Evolutionary conservation across 2,113 vertebrate genomes (phyloP).

Genomic region (Sphyrna mokarran): DNA sequence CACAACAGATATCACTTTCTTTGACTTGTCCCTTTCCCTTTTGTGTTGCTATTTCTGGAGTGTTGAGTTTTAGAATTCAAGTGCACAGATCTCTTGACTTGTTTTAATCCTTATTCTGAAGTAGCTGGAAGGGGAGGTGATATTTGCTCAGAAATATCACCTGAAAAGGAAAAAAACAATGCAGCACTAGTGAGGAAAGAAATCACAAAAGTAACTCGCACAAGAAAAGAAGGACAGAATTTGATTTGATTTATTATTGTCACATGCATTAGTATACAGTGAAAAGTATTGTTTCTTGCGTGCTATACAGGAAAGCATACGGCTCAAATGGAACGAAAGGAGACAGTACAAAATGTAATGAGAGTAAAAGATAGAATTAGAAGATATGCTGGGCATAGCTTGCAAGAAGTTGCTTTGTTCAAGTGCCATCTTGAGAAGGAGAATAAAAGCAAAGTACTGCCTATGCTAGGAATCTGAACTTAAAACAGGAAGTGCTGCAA

Average conservation of each 20-base stretch:
- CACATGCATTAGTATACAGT: too few species aligned
- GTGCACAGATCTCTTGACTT: not conserved
- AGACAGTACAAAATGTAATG: too few species aligned
- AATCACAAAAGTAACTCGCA: not conserved
- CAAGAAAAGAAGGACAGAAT: not conserved
- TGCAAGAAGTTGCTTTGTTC: too few species aligned
- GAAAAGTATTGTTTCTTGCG: too few species aligned
- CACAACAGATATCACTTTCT: not conserved
- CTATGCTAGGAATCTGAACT: not conserved
- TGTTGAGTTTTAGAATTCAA: not conserved
- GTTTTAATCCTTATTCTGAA: not conserved
- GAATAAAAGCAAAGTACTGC: not conserved
- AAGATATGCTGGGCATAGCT: too few species aligned
- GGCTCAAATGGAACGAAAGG: too few species aligned
- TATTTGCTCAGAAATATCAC: not conserved
- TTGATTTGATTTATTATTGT: too few species aligned
- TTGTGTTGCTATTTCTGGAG: not conserved
- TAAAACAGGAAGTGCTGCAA: not conserved
- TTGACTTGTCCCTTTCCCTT: not conserved
- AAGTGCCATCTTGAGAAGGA: not conserved
- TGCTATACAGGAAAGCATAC: too few species aligned
- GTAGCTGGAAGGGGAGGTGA: too few species aligned
- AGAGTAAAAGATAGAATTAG: too few species aligned
- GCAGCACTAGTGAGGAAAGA: not conserved
- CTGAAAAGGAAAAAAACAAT: not conserved